Conservation (phyloP, 2,888 invertebrate genomes). For the Parelbella ahira region DNA sequence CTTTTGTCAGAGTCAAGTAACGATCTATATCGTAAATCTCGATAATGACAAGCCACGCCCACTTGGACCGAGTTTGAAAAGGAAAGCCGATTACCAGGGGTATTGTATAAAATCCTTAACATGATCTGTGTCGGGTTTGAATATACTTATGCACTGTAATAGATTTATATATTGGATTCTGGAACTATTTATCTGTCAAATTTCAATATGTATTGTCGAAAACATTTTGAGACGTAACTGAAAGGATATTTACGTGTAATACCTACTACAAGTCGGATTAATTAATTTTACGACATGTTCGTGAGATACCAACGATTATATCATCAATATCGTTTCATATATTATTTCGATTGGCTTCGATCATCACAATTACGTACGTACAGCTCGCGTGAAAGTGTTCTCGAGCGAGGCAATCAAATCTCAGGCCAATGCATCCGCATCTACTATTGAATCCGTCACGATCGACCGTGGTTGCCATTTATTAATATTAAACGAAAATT, state of each 20-base stretch:
- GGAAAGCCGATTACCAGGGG: no score
- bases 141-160: no score
- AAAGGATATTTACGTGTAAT: no score
- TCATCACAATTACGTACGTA: constrained; percentile 42
- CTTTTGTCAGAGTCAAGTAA: constrained; percentile 69
- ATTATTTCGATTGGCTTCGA: constrained; percentile 51
- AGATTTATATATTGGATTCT: no score
- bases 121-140: no score
- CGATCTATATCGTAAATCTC: constrained; percentile 63
- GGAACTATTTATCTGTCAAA: no score
- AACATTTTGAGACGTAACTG: no score
- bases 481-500: constrained; percentile 78
- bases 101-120: no score
- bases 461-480: constrained; percentile 67
- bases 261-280: no score
- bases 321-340: constrained; percentile 48
- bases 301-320: constrained; percentile 43
- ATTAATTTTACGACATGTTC: constrained; percentile 30
- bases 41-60: constrained; percentile 60
- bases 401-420: constrained; percentile 42
- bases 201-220: no score
- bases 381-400: constrained; percentile 58
- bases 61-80: constrained; percentile 49
- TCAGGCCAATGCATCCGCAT: constrained; percentile 57
- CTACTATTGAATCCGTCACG: constrained; percentile 64